Base-by-base conservation (phyloP, 2,888 invertebrate genomes). In the Synanthedon tipuliformis region DNA sequence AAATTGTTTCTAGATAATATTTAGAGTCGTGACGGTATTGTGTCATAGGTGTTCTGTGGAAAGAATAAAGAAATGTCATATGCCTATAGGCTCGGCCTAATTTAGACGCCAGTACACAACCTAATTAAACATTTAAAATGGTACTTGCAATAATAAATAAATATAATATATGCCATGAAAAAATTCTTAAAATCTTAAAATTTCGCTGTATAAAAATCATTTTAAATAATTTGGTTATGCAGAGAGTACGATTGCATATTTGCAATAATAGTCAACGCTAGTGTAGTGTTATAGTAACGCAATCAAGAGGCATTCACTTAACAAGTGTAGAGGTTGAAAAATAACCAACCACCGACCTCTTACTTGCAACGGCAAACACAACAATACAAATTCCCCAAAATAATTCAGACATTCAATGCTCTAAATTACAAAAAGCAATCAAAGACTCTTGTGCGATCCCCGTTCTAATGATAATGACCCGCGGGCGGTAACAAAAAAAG, bases 401-500 rank as follows among this genome's bases (percentile, higher is more conserved):
- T 76, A 75, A 74, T 70, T 73, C 73, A 71, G 75, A 75, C 73
- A 76, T 73, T 73, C 68, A 76, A 78, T 74, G 75, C 69, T 74
- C 73, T 66, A 76, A 79, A 78, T 81, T 75, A 77, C 74, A 74
- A 74, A 79, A 79, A 76, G 78, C 71, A 80, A 81, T 81, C 80
- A 82, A 71, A 71, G 73, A 68, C 69, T 65, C 71, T 78, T 75
- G 73, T 72, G 68, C 70, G 72, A 70, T 73, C 69, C 61, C 61
- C 64, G 62, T 54, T 61, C 65, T 73, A 69, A 74, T 72, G 73
- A 78, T 81, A 81, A 80, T 80, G 81, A 80, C 77, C 73, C 65
- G 64, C 64, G 66, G 56, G 65, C 64, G 65, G 61, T 61, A 62
- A 56, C 56, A 53, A 64, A 75, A 34, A 77, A 79, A 80, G 76